phyloP scores from a whole-genome alignment of 2,797 vertebrate genomes.

The Sebastes matsubarae region DNA sequence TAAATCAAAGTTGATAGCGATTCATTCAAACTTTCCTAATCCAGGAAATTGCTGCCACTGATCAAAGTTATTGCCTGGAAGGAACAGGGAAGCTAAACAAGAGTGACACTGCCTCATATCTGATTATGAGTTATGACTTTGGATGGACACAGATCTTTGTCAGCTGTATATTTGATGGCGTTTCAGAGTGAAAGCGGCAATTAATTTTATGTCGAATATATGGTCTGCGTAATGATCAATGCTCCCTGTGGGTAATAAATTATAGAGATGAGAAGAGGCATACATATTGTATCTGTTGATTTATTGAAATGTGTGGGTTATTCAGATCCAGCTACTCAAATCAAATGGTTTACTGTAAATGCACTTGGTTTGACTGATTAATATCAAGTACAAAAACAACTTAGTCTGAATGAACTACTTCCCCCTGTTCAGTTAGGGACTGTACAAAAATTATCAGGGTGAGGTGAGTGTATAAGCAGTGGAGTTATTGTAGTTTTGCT shows the following conservation, averaged over 20 bases:
- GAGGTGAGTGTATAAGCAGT: not conserved
- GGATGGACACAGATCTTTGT: slow-evolving; percentile 60
- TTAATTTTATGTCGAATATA: slow-evolving; percentile 23
- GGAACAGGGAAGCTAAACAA: slow-evolving; percentile 65
- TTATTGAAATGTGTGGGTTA: slow-evolving; percentile 1
- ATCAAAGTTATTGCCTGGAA: slow-evolving; percentile 69
- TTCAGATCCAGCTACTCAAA: not conserved
- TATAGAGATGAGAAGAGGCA: not conserved
- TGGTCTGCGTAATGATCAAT: slow-evolving; percentile 8
- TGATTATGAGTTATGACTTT: slow-evolving; percentile 48
- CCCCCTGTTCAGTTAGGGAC: not conserved
- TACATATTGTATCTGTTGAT: slow-evolving; percentile 4
- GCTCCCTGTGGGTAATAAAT: not conserved
- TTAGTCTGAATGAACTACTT: not conserved
- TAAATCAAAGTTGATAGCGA: slow-evolving; percentile 50
- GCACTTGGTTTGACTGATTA: not conserved
- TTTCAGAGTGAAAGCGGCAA: slow-evolving; percentile 48
- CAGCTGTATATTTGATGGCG: slow-evolving; percentile 44
- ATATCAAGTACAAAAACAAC: not conserved
- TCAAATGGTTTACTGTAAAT: not conserved
- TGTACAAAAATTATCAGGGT: not conserved
- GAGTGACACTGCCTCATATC: slow-evolving; percentile 49
- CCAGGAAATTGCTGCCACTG: slow-evolving; percentile 65
- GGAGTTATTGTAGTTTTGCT: not conserved
- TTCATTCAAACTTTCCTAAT: slow-evolving; percentile 61